Evolutionary conservation across 2,888 invertebrate species (phyloP).

Genomic region (Tipula confusa): DNA sequence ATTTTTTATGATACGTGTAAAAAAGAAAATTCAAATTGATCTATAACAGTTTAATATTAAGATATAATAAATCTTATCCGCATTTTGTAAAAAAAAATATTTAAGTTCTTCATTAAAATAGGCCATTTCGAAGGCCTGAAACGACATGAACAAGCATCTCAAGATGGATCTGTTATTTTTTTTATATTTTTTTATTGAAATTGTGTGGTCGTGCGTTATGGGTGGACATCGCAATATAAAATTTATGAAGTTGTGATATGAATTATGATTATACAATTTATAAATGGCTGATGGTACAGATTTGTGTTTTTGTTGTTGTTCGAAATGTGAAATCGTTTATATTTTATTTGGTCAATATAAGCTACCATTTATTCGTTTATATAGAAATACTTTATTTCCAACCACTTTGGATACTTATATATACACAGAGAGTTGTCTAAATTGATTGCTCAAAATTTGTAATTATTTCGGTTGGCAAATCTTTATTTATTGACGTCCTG

Average conservation of each 20-base stretch:
- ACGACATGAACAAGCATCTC: neutral
- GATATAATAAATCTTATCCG: neutral
- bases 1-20: neutral
- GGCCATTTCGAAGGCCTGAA: neutral
- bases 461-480: too few species aligned
- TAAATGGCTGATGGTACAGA: neutral
- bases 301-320: neutral
- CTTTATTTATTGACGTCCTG: too few species aligned
- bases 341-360: conserved; percentile 5
- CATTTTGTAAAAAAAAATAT: neutral
- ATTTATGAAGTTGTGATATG: conserved; percentile 12
- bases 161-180: neutral
- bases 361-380: neutral
- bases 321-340: neutral
- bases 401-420: neutral
- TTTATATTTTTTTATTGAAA: neutral
- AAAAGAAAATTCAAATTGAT: neutral
- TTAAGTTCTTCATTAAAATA: neutral
- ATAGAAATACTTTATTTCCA: neutral
- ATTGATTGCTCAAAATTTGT: too few species aligned
- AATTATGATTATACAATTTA: neutral
- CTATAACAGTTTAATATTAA: neutral
- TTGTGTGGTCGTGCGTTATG: neutral
- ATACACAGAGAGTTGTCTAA: neutral
- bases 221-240: neutral